Conservation (phyloP, 2,797 vertebrate species). For the Lutjanus campechanus region DNA sequence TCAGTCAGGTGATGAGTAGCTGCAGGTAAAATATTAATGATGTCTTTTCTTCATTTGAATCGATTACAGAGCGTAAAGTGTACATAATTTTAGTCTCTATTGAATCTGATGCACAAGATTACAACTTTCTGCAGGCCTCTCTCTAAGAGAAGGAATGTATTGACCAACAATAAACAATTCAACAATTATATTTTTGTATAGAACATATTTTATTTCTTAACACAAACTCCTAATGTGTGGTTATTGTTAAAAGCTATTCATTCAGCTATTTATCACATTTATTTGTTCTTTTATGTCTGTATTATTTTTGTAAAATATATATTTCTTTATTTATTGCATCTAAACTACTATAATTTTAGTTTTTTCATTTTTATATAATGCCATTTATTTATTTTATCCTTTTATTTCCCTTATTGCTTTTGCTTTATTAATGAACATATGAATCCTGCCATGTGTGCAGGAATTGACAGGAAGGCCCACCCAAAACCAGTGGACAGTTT, state of each 20-base stretch:
- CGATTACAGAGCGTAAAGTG: neutral
- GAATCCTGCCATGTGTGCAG: too few species aligned
- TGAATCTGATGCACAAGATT: neutral
- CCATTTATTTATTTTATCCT: too few species aligned
- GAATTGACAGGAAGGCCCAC: too few species aligned
- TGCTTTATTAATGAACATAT: too few species aligned
- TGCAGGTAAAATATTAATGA: conserved; percentile 64
- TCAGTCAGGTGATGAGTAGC: conserved; percentile 53
- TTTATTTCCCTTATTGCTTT: too few species aligned
- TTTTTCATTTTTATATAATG: too few species aligned
- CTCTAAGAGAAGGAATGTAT: neutral
- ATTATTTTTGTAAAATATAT: too few species aligned
- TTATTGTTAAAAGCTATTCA: neutral
- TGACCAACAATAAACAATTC: neutral
- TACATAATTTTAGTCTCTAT: neutral
- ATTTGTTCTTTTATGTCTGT: too few species aligned
- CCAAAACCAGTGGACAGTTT: too few species aligned
- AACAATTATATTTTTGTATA: neutral
- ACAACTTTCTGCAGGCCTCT: neutral
- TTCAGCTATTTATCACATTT: too few species aligned
- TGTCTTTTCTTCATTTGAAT: conserved; percentile 15
- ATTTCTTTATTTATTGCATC: too few species aligned
- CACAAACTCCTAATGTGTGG: neutral
- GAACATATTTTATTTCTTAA: neutral
- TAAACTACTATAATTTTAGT: too few species aligned